Conservation (phyloP, 2,888 invertebrate genomes). For the Microplitis deprimator region DNA sequence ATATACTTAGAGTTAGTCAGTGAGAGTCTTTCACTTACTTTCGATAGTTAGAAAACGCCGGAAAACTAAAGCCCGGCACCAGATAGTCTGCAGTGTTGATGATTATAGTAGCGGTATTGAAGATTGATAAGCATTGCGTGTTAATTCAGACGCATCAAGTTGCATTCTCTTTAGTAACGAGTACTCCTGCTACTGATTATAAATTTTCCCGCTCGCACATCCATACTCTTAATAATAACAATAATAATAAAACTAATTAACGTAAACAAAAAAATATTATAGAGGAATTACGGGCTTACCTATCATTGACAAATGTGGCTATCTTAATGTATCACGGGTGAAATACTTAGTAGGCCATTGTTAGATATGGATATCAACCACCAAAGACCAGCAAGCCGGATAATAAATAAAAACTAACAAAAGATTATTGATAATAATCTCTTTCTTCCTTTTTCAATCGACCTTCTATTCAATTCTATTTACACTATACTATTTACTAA, state of each 20-base stretch:
- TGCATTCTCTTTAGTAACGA: slow-evolving; percentile 13
- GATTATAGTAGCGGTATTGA: neutral
- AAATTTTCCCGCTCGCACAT: too few relatives aligned
- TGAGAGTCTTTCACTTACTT: slow-evolving; percentile 62
- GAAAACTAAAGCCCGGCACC: slow-evolving; percentile 7
- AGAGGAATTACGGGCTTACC: slow-evolving; percentile 20
- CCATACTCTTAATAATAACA: neutral
- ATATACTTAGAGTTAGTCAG: slow-evolving; percentile 49
- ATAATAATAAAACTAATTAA: neutral
- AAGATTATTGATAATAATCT: slow-evolving; percentile 38
- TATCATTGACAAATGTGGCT: slow-evolving; percentile 39
- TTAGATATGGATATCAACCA: neutral
- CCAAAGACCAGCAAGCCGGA: neutral
- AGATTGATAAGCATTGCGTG: slow-evolving; percentile 32
- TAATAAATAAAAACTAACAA: slow-evolving; percentile 24
- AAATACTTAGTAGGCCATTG: slow-evolving; percentile 64
- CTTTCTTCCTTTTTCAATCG: slow-evolving; percentile 29
- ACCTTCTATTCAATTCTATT: slow-evolving; percentile 15
- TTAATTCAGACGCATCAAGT: slow-evolving; percentile 33
- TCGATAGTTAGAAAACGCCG: slow-evolving; percentile 59
- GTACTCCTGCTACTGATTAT: too few relatives aligned
- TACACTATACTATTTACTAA: slow-evolving; percentile 40
- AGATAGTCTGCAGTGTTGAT: neutral
- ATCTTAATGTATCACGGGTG: slow-evolving; percentile 60
- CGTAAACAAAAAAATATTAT: neutral